Percentiles rank a stretch among this genome's conserved stretches.
These are phyloP conservation scores for Macropus fuliginosus DNA, from an alignment of 2,797 vertebrate genomes.

Conservation along the genomic window DNA sequence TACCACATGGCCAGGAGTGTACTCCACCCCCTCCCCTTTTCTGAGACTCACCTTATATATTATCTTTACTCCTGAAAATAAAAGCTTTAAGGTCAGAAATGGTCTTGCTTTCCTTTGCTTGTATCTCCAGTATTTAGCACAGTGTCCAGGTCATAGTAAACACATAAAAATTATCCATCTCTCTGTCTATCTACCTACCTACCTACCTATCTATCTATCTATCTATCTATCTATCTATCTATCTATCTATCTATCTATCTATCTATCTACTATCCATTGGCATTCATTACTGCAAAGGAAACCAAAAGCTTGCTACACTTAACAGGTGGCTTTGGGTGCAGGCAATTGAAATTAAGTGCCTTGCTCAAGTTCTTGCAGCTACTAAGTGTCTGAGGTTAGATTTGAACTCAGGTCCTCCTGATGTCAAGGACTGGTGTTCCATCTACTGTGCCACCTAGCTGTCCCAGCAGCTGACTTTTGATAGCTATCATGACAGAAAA, in stretches of 20 bases:
- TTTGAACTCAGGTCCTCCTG: background rate
- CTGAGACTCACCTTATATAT: background rate
- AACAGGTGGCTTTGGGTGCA: no score
- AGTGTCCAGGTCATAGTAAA: background rate
- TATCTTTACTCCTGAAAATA: background rate
- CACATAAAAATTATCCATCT: background rate
- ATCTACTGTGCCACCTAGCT: background rate
- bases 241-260: no score
- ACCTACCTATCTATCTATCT: no score
- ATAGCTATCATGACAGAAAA: background rate
- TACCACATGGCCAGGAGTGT: background rate
- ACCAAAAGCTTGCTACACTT: background rate
- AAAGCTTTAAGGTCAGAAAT: background rate
- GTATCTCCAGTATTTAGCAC: background rate
- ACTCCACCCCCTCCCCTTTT: fast-evolving
- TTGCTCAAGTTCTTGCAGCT: background rate
- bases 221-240: no score
- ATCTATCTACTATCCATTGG: no score
- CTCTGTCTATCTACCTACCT: no score
- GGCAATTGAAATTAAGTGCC: background rate
- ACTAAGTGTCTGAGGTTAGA: background rate
- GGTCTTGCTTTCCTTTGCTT: background rate
- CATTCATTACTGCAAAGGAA: background rate
- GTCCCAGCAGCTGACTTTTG: background rate
- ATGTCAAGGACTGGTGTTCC: no score